Evolutionary conservation across 2,888 invertebrate genomes (phyloP).

Genomic region (Dromius quadrimaculatus): DNA sequence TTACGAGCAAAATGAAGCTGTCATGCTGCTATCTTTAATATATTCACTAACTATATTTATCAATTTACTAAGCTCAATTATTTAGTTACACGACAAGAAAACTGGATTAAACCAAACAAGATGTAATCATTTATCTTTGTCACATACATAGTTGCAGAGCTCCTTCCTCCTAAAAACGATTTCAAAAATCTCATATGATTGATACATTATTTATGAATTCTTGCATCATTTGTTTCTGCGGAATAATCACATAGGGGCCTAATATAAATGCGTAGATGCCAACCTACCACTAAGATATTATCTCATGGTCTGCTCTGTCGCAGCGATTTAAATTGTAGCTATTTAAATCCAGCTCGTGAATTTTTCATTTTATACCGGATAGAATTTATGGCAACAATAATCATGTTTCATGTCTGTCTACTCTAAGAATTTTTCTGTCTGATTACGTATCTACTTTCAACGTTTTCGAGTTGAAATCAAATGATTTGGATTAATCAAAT

Average conservation of each 20-base stretch:
- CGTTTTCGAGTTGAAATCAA: too few species aligned
- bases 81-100: background rate
- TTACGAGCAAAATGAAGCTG: too few species aligned
- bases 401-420: constrained; percentile 13
- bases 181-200: background rate
- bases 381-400: constrained; percentile 8
- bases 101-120: background rate
- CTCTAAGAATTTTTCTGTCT: too few species aligned
- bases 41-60: too few species aligned
- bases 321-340: constrained; percentile 22
- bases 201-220: constrained; percentile 19
- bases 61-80: background rate
- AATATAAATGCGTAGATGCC: constrained; percentile 14
- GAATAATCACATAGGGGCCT: constrained; percentile 28
- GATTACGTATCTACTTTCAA: too few species aligned
- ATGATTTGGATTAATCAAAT: too few species aligned
- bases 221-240: constrained; percentile 1
- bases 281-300: constrained; percentile 16
- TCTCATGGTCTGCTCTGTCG: constrained; percentile 13
- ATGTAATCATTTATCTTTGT: background rate
- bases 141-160: background rate
- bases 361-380: background rate
- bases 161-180: background rate
- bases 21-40: too few species aligned
- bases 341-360: constrained; percentile 21